A percentile compares a stretch with the other conserved stretches of the same genome.
Evolutionary conservation across 2,113 vertebrate species (phyloP).

Genomic region (Cavia aperea): DNA sequence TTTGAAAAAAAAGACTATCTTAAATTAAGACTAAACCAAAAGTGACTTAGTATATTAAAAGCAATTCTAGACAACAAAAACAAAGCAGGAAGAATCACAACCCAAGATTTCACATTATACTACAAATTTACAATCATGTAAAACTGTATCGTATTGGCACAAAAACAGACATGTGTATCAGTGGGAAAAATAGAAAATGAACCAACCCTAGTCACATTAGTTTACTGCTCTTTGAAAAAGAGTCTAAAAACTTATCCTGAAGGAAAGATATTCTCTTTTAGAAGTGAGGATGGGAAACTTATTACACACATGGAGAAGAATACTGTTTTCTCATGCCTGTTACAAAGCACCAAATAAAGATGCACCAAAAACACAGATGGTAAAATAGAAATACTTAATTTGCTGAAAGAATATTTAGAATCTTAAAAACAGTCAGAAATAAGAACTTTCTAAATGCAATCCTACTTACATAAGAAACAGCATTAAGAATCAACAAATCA

Average conservation of each 20-base stretch:
- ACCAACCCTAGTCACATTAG: neutral
- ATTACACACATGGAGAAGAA: neutral
- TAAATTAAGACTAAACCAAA: neutral
- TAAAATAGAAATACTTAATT: neutral
- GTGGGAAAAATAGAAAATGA: neutral
- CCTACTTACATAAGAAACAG: neutral
- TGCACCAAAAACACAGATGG: neutral
- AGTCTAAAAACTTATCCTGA: neutral
- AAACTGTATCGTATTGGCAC: neutral
- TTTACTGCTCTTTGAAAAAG: neutral
- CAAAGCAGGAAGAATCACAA: neutral
- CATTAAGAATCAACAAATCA: neutral
- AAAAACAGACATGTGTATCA: neutral
- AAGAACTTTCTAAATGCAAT: neutral
- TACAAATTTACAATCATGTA: neutral
- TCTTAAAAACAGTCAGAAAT: neutral
- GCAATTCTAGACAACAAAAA: neutral
- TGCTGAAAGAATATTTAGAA: neutral
- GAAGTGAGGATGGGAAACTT: neutral
- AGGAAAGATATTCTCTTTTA: neutral
- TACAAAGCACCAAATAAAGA: neutral
- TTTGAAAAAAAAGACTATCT: neutral
- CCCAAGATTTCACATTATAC: neutral
- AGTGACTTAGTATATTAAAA: neutral
- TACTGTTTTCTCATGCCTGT: neutral